Base-by-base conservation (phyloP, 2,888 invertebrate genomes). In the Melanostoma scalare region DNA sequence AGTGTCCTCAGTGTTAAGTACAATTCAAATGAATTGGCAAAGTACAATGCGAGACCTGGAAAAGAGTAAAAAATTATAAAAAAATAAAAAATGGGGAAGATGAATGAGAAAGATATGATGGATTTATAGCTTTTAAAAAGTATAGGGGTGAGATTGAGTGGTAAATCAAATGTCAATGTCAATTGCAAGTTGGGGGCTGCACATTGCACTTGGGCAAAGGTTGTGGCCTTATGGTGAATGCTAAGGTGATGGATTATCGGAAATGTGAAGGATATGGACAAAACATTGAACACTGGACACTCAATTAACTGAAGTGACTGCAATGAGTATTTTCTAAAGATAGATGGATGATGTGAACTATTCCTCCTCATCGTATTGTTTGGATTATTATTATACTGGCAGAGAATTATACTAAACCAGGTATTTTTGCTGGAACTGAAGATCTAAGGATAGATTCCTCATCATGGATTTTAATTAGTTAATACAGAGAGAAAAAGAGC, bases 1-100 rank as follows among this genome's bases (percentile, higher is more conserved):
- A 95, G 88, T 3, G 95, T 94, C 53, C 96, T 92, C 52, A 96
- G 92, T 0, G 94, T 90, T 55, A 95, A 92, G 90, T 96, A 96
- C 85, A 95, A 92, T 86, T 94, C 92, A 90, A 94, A 95, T 86
- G 94, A 94, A 30, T 94, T 94, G 3, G 94, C 93, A 87, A 96
- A 93, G 8, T 95, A 94, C 0, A 96, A 93, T n/a, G 93, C 90
- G 53, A 94, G 92, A n/a, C 93, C 91, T 91, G 85, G 8, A 50
- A 65, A 30, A 48, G 6, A 10, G 50, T 40, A 50, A 4, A 53
- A 56, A 69, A 40, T 20, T 20, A 44, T 35, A 48, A 9, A 20
- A 2, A 48, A 2, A 4, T 10, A 33, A 9, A 20, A 8, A 56
- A n/a, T n/a, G n/a, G 42, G 31, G 4, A 8, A n/a, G 44, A 36